A percentile compares a stretch with the other conserved stretches of the same genome.
phyloP scores from a whole-genome alignment of 2,888 invertebrate species.

The Callimorpha dominula region DNA sequence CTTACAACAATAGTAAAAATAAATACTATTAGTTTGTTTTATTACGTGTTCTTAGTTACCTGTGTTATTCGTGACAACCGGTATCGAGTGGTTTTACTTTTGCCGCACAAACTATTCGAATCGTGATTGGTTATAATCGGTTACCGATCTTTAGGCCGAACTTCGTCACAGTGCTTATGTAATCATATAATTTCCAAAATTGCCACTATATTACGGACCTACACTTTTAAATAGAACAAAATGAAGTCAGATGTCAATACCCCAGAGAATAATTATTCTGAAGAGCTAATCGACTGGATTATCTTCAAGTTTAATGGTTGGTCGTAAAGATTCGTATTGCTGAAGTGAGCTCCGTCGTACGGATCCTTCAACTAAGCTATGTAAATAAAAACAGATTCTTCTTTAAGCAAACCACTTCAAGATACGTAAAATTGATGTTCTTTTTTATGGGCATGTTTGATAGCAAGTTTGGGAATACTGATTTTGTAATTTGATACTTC shows the following conservation, averaged over 20 bases:
- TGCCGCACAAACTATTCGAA: too few relatives aligned
- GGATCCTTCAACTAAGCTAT: constrained; percentile 2
- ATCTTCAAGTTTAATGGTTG: constrained; percentile 40
- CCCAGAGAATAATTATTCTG: constrained; percentile 6
- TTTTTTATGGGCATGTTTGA: neutral
- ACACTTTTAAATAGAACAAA: neutral
- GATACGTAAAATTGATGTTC: neutral
- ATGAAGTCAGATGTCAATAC: neutral
- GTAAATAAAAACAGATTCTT: constrained; percentile 13
- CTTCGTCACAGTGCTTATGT: too few relatives aligned
- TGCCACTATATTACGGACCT: too few relatives aligned
- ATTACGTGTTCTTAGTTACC: too few relatives aligned
- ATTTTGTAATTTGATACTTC: neutral
- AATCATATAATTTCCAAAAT: too few relatives aligned
- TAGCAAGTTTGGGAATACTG: neutral
- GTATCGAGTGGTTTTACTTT: too few relatives aligned
- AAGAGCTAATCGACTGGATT: constrained; percentile 24
- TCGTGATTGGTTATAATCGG: too few relatives aligned
- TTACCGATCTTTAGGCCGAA: too few relatives aligned
- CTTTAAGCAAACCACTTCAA: neutral
- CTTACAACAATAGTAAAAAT: too few relatives aligned
- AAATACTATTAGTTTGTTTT: too few relatives aligned
- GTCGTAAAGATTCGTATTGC: constrained; percentile 34
- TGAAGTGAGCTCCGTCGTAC: constrained; percentile 7
- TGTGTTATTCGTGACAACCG: too few relatives aligned